These are phyloP conservation scores for Scatophagus argus DNA, from an alignment of 2,113 vertebrate species.

Conservation along the genomic window DNA sequence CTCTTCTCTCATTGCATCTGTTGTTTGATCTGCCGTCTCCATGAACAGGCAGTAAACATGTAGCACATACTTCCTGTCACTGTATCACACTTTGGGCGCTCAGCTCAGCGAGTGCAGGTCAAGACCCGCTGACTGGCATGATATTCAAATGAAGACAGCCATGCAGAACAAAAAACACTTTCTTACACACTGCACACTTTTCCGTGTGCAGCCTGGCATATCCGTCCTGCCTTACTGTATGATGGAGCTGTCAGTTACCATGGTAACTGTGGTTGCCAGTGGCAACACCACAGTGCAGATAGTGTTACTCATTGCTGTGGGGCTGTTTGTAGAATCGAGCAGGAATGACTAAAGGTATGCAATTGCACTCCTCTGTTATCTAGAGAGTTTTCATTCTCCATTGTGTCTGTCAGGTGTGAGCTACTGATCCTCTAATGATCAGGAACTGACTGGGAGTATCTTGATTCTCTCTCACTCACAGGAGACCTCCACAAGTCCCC, in stretches of 20 bases:
- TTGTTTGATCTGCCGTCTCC: not conserved
- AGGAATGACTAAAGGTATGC: conserved; percentile 40
- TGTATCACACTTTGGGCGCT: not conserved
- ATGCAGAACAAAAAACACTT: conserved; percentile 25
- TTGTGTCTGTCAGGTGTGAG: not conserved
- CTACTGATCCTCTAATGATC: not conserved
- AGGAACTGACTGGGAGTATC: not conserved
- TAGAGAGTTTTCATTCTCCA: not conserved
- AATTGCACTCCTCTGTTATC: not conserved
- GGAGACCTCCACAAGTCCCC: conserved; percentile 67
- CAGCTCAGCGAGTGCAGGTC: not conserved
- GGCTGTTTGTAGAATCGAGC: not conserved
- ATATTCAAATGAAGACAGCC: not conserved
- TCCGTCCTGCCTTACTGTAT: conserved; percentile 4
- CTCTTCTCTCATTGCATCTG: not conserved
- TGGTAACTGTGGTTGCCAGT: conserved; percentile 48
- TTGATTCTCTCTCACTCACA: conserved; percentile 40
- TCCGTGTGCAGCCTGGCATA: conserved; percentile 14
- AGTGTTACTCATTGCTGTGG: conserved; percentile 20
- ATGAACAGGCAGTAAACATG: not conserved
- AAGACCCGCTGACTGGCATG: not conserved
- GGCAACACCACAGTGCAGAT: conserved; percentile 36
- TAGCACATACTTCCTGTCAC: not conserved
- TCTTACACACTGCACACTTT: too few species aligned
- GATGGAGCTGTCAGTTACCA: conserved; percentile 41